A percentile compares a stretch with the other conserved stretches of the same genome.
Evolutionary conservation across 2,888 invertebrate species (phyloP).

Genomic region (Gnatocerus cornutus): DNA sequence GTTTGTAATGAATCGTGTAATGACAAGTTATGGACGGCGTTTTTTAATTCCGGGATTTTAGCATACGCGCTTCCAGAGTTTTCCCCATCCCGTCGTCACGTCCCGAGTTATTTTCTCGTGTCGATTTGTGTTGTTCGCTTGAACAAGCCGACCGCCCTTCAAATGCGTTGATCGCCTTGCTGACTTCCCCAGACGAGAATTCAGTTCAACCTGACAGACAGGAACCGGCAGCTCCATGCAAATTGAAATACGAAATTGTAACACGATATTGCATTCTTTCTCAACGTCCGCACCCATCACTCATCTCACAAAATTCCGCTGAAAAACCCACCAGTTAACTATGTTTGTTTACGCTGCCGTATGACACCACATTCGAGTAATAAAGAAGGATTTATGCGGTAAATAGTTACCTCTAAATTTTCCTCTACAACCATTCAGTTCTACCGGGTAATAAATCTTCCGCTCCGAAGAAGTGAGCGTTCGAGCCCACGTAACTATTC

Average conservation of each 20-base stretch:
- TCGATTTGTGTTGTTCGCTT: constrained; percentile 60
- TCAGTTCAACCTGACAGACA: constrained; percentile 66
- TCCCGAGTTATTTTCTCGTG: constrained; percentile 48
- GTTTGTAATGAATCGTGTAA: constrained; percentile 67
- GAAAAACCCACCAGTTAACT: constrained; percentile 5
- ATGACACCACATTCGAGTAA: constrained; percentile 55
- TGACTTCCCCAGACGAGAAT: constrained; percentile 59
- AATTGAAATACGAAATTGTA: constrained; percentile 70
- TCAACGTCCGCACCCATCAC: constrained; percentile 60
- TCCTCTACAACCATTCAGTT: constrained; percentile 67
- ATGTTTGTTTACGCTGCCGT: constrained; percentile 37
- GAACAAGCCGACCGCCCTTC: constrained; percentile 57
- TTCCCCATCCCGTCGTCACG: constrained; percentile 41
- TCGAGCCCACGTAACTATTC: constrained; percentile 56
- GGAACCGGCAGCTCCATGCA: constrained; percentile 65
- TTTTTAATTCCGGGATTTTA: too few species aligned
- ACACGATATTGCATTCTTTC: constrained; percentile 66
- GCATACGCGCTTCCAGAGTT: not conserved
- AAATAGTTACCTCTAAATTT: constrained; percentile 68
- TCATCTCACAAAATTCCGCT: constrained; percentile 54
- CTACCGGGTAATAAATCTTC: constrained; percentile 68
- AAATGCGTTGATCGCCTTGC: constrained; percentile 59
- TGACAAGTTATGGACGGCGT: constrained; percentile 56
- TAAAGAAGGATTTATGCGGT: constrained; percentile 69
- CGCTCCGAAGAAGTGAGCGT: constrained; percentile 54